phyloP scores from a whole-genome alignment of 2,113 vertebrate species.

The Petromus typicus region DNA sequence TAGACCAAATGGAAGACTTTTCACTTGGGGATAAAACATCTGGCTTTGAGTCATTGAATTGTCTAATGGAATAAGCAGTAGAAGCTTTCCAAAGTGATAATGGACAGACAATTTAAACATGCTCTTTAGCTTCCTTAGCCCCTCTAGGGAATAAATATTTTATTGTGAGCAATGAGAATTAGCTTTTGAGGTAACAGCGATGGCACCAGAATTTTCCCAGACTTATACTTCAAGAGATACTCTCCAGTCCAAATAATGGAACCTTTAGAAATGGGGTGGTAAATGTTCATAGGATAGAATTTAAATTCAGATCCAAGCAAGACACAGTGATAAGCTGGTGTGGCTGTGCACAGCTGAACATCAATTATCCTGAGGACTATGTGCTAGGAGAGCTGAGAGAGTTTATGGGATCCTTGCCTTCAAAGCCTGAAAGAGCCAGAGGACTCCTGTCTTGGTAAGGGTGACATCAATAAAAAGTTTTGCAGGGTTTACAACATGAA shows the following conservation, averaged over 20 bases:
- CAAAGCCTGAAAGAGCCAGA: background rate
- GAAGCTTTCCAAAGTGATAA: constrained; percentile 74
- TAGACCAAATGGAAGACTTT: constrained; percentile 65
- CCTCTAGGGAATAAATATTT: constrained; percentile 68
- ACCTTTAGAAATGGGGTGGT: constrained; percentile 30
- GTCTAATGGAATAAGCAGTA: constrained; percentile 66
- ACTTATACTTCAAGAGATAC: background rate
- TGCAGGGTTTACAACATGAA: background rate
- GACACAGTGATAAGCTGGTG: background rate
- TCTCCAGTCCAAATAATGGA: background rate
- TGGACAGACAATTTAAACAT: constrained; percentile 50
- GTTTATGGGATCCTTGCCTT: accelerated
- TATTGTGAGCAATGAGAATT: constrained; percentile 56
- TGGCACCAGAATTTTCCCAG: constrained; percentile 43
- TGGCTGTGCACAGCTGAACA: background rate
- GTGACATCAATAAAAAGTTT: background rate
- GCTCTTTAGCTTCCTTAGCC: constrained; percentile 43
- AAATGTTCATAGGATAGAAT: background rate
- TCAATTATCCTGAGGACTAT: background rate
- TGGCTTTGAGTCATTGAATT: constrained; percentile 67
- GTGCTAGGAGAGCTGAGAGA: background rate
- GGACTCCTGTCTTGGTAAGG: background rate
- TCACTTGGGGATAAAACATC: constrained; percentile 62
- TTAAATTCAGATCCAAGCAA: background rate
- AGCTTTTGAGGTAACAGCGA: constrained; percentile 43